Percentiles rank a stretch among this genome's conserved stretches.
Conservation (phyloP, 2,888 invertebrate species). For the Noctua janthe region DNA sequence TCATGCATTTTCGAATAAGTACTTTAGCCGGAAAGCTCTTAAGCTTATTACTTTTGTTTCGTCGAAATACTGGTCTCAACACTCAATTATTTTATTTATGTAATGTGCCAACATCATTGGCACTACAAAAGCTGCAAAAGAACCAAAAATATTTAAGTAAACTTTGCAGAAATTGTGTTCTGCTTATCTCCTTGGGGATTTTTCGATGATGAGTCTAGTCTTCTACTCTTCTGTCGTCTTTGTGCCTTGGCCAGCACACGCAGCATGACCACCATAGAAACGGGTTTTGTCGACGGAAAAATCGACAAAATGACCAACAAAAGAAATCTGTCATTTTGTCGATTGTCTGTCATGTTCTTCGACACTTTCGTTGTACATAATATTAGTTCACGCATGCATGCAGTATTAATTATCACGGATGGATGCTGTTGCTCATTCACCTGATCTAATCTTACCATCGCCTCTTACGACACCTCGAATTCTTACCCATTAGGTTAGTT, state of each 20-base stretch:
- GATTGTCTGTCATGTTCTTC: slow-evolving; percentile 1
- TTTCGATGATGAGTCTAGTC: neutral
- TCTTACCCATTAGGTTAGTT: slow-evolving; percentile 31
- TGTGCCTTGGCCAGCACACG: neutral
- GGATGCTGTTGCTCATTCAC: slow-evolving; percentile 47
- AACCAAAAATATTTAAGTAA: neutral
- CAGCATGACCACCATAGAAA: too few relatives aligned
- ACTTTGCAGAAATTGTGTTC: neutral
- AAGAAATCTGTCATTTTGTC: too few relatives aligned
- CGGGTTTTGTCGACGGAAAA: too few relatives aligned
- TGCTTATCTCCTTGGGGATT: neutral
- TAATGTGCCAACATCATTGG: slow-evolving; percentile 1
- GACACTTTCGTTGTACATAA: slow-evolving; percentile 9
- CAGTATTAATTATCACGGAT: slow-evolving; percentile 43
- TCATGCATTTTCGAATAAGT: slow-evolving; percentile 36
- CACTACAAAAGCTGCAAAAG: neutral
- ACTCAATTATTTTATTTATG: slow-evolving; percentile 32
- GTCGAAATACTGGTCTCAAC: slow-evolving; percentile 21
- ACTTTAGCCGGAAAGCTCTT: slow-evolving; percentile 37
- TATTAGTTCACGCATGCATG: slow-evolving; percentile 51
- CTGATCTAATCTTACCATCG: slow-evolving; percentile 44
- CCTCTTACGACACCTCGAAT: slow-evolving; percentile 49
- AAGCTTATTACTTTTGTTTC: slow-evolving; percentile 42
- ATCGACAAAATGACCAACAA: too few relatives aligned
- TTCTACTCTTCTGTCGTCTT: neutral